Evolutionary conservation across 2,888 invertebrate species (phyloP).

Genomic region (Andrena bicolor): DNA sequence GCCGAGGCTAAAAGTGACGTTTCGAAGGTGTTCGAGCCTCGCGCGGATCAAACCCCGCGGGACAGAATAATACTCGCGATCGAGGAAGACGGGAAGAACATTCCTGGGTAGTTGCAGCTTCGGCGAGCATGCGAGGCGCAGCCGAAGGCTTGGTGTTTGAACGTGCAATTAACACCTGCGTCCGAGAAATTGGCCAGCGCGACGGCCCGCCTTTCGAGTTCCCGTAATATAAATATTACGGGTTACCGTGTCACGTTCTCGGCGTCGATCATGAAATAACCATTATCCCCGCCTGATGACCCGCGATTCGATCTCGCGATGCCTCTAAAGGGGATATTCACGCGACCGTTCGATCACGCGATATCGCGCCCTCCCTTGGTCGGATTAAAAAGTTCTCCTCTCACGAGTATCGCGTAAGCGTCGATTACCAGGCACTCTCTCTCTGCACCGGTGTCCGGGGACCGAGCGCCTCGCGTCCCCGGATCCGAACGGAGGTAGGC

Average conservation of each 20-base stretch:
- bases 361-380: slow-evolving; percentile 42
- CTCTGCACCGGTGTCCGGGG: slow-evolving; percentile 23
- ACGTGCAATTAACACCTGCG: slow-evolving; percentile 24
- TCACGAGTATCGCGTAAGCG: slow-evolving; percentile 68
- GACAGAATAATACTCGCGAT: too few relatives aligned
- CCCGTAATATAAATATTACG: slow-evolving; percentile 45
- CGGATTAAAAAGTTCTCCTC: slow-evolving; percentile 61
- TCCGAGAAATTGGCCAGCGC: slow-evolving; percentile 9
- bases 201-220: background rate
- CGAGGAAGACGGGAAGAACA: too few relatives aligned
- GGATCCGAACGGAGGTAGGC: background rate
- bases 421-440: slow-evolving; percentile 35
- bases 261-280: slow-evolving; percentile 50
- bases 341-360: slow-evolving; percentile 57
- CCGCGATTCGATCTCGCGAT: slow-evolving; percentile 64
- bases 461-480: background rate
- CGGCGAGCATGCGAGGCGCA: background rate
- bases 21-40: background rate
- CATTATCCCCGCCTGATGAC: slow-evolving; percentile 56
- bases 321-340: slow-evolving; percentile 51
- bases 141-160: slow-evolving; percentile 11
- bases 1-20: background rate
- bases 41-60: too few relatives aligned
- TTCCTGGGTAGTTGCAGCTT: too few relatives aligned
- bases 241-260: slow-evolving; percentile 53